Conservation (phyloP, 2,888 invertebrate species). For the Eupithecia inturbata region DNA sequence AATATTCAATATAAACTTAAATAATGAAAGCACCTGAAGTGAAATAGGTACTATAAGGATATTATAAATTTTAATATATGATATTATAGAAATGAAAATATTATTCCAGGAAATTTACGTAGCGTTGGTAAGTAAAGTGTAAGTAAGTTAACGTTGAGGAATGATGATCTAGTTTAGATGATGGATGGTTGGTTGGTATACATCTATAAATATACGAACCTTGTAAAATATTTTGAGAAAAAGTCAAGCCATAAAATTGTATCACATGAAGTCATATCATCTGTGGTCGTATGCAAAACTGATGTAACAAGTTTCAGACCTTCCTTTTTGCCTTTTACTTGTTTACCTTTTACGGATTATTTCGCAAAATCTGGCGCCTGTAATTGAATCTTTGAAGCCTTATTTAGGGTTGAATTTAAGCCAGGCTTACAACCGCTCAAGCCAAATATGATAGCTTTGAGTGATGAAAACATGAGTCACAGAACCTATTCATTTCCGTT, state of each 20-base stretch:
- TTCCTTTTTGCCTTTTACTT: slow-evolving; percentile 4
- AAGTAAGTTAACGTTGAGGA: not conserved
- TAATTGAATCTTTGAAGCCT: slow-evolving; percentile 18
- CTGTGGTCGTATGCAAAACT: slow-evolving; percentile 6
- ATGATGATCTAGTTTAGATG: not conserved
- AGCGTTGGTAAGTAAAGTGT: not conserved
- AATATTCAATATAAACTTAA: not conserved
- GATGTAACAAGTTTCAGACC: not conserved
- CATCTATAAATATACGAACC: no score
- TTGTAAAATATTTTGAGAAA: not conserved
- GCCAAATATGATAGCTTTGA: slow-evolving; percentile 13
- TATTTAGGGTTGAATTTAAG: not conserved
- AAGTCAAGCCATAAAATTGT: not conserved
- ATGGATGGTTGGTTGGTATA: not conserved
- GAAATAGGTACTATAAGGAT: not conserved
- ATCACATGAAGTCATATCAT: not conserved
- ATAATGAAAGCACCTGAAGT: not conserved
- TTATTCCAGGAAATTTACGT: not conserved
- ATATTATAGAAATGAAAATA: not conserved
- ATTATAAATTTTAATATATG: not conserved
- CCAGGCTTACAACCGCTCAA: slow-evolving; percentile 13
- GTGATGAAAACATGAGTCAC: slow-evolving; percentile 31
- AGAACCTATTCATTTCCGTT: slow-evolving; percentile 30
- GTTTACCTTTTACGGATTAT: not conserved
- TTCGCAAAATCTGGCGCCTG: slow-evolving; percentile 20